Percentiles rank a stretch among this genome's conserved stretches.
These are phyloP conservation scores for Orchesella cincta DNA, from an alignment of 1,140 invertebrate species.

Conservation along the genomic window DNA sequence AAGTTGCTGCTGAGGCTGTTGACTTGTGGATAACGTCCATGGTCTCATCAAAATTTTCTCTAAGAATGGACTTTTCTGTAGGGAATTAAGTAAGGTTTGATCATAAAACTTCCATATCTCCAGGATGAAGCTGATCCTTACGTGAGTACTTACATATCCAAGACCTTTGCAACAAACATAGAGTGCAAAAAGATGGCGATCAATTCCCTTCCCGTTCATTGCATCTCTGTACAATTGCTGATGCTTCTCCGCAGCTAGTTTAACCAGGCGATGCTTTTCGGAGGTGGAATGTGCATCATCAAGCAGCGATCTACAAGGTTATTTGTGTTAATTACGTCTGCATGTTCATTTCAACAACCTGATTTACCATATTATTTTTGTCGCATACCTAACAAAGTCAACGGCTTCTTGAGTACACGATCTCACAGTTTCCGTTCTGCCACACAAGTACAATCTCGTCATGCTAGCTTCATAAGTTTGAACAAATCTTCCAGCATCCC, in stretches of 20 bases:
- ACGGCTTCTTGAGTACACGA: constrained; percentile 54
- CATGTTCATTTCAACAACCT: neutral
- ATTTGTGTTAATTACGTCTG: constrained; percentile 2
- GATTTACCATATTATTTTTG: neutral
- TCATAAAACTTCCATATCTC: neutral
- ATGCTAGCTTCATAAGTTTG: constrained; percentile 58
- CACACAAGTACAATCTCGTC: constrained; percentile 55
- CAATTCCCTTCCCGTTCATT: constrained; percentile 59
- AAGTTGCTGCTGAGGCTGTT: constrained; percentile 62
- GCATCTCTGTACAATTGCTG: constrained; percentile 57
- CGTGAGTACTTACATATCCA: constrained; percentile 56
- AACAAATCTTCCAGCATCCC: constrained; percentile 54
- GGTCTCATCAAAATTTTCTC: constrained; percentile 58
- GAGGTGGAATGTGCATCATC: constrained; percentile 51
- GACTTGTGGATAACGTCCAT: constrained; percentile 62
- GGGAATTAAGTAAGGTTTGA: constrained; percentile 15
- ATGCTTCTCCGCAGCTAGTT: constrained; percentile 54
- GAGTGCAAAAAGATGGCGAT: constrained; percentile 63
- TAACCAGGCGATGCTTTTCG: constrained; percentile 51
- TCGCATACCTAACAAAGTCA: constrained; percentile 55
- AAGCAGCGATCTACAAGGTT: constrained; percentile 56
- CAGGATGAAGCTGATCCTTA: neutral
- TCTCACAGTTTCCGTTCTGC: constrained; percentile 57
- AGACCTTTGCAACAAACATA: constrained; percentile 61
- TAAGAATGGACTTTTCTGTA: constrained; percentile 58